Conservation (phyloP, 2,113 vertebrate species). For the Antigone vipio region DNA sequence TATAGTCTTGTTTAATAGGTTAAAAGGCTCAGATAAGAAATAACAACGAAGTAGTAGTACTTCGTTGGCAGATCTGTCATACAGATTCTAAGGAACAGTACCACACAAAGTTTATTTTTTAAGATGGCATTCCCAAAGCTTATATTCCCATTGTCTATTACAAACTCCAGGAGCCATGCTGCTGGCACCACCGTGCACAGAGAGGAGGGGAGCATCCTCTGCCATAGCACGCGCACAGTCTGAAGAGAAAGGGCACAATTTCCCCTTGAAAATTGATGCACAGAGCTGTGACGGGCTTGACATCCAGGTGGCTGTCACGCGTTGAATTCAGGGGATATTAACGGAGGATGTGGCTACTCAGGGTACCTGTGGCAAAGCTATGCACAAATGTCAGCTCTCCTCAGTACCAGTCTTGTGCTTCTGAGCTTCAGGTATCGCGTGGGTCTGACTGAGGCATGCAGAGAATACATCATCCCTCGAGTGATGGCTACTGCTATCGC, state of each 20-base stretch:
- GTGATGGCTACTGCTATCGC: not conserved
- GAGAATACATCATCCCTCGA: not conserved
- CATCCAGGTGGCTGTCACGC: not conserved
- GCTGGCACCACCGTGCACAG: not conserved
- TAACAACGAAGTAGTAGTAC: not conserved
- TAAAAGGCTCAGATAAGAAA: slow-evolving; percentile 6
- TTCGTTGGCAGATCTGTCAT: not conserved
- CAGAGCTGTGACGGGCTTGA: not conserved
- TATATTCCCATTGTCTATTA: not conserved
- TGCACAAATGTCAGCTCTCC: not conserved
- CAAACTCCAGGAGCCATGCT: not conserved
- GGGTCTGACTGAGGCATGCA: not conserved
- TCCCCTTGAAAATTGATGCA: not conserved
- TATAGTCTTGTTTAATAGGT: not conserved
- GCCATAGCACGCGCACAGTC: rapidly evolving
- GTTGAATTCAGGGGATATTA: not conserved
- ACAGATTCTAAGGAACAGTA: not conserved
- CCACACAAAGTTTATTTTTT: not conserved
- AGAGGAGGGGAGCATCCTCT: not conserved
- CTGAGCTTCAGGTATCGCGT: not conserved
- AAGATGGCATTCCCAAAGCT: not conserved
- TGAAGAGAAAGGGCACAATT: not conserved
- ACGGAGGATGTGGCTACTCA: not conserved
- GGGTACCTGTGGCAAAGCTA: not conserved
- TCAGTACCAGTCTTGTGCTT: not conserved